Percentiles rank a stretch among this genome's conserved stretches.
phyloP scores from a whole-genome alignment of 2,888 invertebrate genomes.

The Orchesella flavescens region DNA sequence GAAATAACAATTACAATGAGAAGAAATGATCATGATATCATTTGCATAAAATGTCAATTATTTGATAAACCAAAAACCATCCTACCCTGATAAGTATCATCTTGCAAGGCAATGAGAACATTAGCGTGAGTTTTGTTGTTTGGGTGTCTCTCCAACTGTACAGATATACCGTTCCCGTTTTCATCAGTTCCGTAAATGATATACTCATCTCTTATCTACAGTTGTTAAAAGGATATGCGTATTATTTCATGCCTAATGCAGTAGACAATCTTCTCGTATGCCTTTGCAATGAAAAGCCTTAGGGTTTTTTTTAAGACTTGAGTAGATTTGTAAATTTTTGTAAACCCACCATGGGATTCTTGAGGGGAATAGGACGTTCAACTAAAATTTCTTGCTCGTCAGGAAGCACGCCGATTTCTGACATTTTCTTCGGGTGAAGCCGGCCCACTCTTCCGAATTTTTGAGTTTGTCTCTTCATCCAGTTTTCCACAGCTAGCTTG shows the following conservation, averaged over 20 bases:
- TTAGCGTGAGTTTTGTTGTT: conserved; percentile 47
- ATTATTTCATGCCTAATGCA: neutral
- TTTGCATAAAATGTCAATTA: conserved; percentile 14
- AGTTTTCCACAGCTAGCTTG: conserved; percentile 63
- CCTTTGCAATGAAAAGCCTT: no score
- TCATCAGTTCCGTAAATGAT: conserved; percentile 78
- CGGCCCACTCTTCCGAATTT: conserved; percentile 45
- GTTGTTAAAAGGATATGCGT: neutral
- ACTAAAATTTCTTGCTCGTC: conserved; percentile 55
- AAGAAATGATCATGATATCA: conserved; percentile 8
- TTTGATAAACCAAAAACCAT: neutral
- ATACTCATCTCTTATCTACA: conserved; percentile 74
- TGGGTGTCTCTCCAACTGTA: conserved; percentile 76
- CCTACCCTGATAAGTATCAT: conserved; percentile 40
- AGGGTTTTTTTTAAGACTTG: no score
- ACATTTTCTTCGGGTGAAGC: conserved; percentile 29
- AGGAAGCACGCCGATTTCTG: conserved; percentile 63
- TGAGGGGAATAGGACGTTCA: conserved; percentile 55
- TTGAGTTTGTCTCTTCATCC: conserved; percentile 63
- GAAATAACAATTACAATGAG: conserved; percentile 31
- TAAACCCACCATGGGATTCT: conserved; percentile 46
- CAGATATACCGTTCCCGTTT: conserved; percentile 77
- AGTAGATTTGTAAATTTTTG: no score
- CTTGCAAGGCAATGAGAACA: conserved; percentile 55
- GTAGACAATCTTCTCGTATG: no score